Evolutionary conservation across 2,888 invertebrate genomes (phyloP).

Genomic region (Cheilosia urbana): DNA sequence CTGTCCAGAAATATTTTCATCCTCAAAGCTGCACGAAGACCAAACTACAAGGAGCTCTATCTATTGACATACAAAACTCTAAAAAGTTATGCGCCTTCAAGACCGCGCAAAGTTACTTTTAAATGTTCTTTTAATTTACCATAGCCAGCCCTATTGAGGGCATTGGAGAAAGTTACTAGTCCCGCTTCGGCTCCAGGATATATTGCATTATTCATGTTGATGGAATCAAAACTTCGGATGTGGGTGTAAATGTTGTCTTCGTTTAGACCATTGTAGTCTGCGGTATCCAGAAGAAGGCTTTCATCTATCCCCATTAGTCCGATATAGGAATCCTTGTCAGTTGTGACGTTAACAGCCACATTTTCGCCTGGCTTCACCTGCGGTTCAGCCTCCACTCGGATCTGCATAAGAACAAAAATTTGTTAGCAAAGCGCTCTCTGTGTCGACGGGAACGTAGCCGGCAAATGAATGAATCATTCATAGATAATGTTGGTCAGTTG

Average conservation of each 20-base stretch:
- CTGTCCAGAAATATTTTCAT: no score
- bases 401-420: conserved; percentile 14
- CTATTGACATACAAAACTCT: no score
- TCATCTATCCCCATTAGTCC: conserved; percentile 93
- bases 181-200: conserved; percentile 57
- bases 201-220: conserved; percentile 84
- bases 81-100: no score
- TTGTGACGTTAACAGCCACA: conserved; percentile 89
- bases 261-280: conserved; percentile 85
- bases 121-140: not conserved
- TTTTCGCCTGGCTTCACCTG: conserved; percentile 89
- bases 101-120: no score
- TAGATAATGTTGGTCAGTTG: no score
- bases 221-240: conserved; percentile 31
- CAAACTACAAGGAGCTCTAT: no score
- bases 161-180: conserved; percentile 80
- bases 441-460: no score
- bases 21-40: no score
- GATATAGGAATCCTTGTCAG: conserved; percentile 92
- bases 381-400: conserved; percentile 80
- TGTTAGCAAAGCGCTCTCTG: not conserved
- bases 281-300: conserved; percentile 87
- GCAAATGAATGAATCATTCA: no score
- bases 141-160: conserved; percentile 1
- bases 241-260: conserved; percentile 22